Percentiles rank a stretch among this genome's conserved stretches.
Conservation (phyloP, 2,797 vertebrate species). For the Mormyrops attenuatus region DNA sequence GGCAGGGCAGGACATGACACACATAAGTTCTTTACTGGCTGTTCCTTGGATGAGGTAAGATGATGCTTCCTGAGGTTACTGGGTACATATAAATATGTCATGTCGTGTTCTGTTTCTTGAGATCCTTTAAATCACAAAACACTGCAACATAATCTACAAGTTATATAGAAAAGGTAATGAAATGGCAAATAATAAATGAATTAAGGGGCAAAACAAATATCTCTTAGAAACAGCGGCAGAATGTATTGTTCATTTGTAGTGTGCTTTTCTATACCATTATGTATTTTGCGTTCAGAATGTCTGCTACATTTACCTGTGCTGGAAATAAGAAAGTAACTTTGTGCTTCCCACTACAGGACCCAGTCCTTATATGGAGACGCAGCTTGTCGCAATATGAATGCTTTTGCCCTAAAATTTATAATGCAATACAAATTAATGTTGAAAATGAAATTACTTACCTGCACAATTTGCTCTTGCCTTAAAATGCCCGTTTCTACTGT, state of each 20-base stretch:
- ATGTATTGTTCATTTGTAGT: not conserved
- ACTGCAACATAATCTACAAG: not conserved
- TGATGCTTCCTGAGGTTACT: not conserved
- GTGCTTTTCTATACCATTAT: not conserved
- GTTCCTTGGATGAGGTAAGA: not conserved
- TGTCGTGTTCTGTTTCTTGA: not conserved
- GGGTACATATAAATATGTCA: not conserved
- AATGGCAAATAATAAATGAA: not conserved
- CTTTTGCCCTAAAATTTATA: not conserved
- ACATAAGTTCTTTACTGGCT: not conserved
- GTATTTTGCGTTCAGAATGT: not conserved
- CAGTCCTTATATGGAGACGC: not conserved
- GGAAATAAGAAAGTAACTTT: not conserved
- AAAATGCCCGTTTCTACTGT: not conserved
- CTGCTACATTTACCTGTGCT: not conserved
- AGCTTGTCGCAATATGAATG: not conserved
- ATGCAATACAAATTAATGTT: conserved; percentile 2
- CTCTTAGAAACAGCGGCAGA: not conserved
- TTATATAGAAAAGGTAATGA: not conserved
- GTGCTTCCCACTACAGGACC: not conserved
- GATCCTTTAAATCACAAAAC: not conserved
- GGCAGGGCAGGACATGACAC: not conserved
- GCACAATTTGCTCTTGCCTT: not conserved
- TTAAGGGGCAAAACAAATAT: not conserved
- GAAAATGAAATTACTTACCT: not conserved